Percentiles rank a stretch among this genome's conserved stretches.
These are phyloP conservation scores for Phaethon lepturus DNA, from an alignment of 2,113 vertebrate genomes.

Conservation along the genomic window DNA sequence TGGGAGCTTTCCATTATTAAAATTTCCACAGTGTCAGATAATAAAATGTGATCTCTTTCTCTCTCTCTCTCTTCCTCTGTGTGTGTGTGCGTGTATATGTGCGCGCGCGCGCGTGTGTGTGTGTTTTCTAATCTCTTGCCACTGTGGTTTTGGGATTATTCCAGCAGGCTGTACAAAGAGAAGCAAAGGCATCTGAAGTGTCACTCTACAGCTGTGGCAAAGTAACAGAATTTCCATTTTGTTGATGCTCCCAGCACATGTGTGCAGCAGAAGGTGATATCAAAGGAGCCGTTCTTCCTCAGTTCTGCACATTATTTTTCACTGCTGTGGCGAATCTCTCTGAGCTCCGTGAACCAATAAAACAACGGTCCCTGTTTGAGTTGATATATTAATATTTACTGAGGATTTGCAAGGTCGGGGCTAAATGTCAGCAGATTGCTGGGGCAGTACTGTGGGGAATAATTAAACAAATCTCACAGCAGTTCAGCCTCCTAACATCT, in stretches of 20 bases:
- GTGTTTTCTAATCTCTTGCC: constrained; percentile 89
- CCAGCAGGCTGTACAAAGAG: constrained; percentile 89
- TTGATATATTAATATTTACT: constrained; percentile 90
- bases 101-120: background rate
- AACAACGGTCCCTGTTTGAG: constrained; percentile 83
- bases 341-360: constrained; percentile 82
- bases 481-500: constrained; percentile 87
- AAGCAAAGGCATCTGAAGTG: constrained; percentile 89
- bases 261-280: constrained; percentile 90
- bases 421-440: constrained; percentile 90
- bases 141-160: constrained; percentile 90
- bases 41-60: constrained; percentile 77
- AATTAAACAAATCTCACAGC: constrained; percentile 88
- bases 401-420: constrained; percentile 89
- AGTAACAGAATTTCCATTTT: constrained; percentile 84
- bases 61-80: constrained; percentile 11
- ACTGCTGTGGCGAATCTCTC: constrained; percentile 82
- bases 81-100: background rate
- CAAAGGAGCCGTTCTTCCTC: constrained; percentile 81
- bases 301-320: constrained; percentile 78
- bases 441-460: constrained; percentile 86
- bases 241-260: constrained; percentile 84
- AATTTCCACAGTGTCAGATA: constrained; percentile 81
- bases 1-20: constrained; percentile 71
- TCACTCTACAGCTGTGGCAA: constrained; percentile 86